Conservation (phyloP, 2,797 vertebrate genomes). For the Fundulus diaphanus region DNA sequence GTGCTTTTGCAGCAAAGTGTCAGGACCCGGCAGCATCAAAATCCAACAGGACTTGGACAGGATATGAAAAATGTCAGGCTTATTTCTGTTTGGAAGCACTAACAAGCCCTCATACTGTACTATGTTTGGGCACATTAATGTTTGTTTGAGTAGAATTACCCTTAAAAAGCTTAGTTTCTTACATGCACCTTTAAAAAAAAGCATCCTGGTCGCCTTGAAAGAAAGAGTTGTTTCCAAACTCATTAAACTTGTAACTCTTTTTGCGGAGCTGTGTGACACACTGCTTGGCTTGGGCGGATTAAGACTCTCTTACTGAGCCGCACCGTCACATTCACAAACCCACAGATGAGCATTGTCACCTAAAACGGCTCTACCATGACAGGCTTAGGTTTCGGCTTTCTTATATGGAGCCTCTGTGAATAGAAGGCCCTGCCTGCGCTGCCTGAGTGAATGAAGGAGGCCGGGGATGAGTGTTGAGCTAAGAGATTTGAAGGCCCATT, state of each 20-base stretch:
- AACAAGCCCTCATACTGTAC: not conserved
- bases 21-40: not conserved
- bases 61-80: constrained; percentile 1
- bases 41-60: not conserved
- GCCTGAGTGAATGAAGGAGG: constrained; percentile 76
- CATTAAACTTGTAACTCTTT: not conserved
- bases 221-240: constrained; percentile 17
- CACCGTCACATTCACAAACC: constrained; percentile 32
- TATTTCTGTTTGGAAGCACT: not conserved
- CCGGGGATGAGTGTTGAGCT: constrained; percentile 69
- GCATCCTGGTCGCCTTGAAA: constrained; percentile 5
- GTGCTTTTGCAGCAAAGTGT: not conserved
- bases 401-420: constrained; percentile 81
- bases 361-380: constrained; percentile 71
- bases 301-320: constrained; percentile 42
- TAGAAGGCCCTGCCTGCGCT: constrained; percentile 63
- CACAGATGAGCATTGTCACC: constrained; percentile 70
- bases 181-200: not conserved
- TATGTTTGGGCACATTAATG: constrained; percentile 1
- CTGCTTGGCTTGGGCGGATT: constrained; percentile 43
- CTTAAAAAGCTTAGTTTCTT: not conserved
- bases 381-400: constrained; percentile 81
- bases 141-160: constrained; percentile 4
- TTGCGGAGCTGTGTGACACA: constrained; percentile 18
- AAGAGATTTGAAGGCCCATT: constrained; percentile 71